Evolutionary conservation across 1,140 invertebrate genomes (phyloP).

Genomic region (Polyergus mexicanus): DNA sequence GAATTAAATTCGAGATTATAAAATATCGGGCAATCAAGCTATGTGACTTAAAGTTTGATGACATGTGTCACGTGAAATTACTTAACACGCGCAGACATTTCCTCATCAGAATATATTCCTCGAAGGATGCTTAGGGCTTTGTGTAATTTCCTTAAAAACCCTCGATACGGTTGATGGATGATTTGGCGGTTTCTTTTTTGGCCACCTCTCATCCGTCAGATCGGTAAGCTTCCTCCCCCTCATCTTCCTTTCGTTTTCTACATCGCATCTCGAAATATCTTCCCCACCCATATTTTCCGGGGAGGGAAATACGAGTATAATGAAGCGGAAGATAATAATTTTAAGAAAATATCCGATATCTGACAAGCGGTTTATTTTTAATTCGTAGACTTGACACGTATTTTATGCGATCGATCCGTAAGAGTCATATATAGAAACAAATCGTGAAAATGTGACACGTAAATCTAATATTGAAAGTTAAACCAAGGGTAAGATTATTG

Average conservation of each 20-base stretch:
- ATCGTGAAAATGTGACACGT: constrained; percentile 22
- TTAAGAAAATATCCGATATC: neutral
- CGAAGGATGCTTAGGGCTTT: neutral
- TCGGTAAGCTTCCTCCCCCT: constrained; percentile 21
- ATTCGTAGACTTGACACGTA: neutral
- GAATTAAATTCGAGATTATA: neutral
- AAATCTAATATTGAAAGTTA: constrained; percentile 18
- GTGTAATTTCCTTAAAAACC: constrained; percentile 60
- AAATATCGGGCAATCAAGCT: neutral
- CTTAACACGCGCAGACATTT: constrained; percentile 27
- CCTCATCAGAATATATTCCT: constrained; percentile 20
- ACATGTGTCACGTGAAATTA: constrained; percentile 63
- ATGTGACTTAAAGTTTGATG: constrained; percentile 11
- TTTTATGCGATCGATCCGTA: neutral
- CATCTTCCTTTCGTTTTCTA: constrained; percentile 25
- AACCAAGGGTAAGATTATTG: constrained; percentile 19
- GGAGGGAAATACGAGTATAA: constrained; percentile 24
- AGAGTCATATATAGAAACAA: constrained; percentile 19
- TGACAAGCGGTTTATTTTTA: neutral
- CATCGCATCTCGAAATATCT: neutral
- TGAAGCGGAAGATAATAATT: constrained; percentile 61
- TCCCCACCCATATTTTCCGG: neutral
- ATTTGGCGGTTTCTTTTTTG: constrained; percentile 59
- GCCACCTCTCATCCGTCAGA: constrained; percentile 50
- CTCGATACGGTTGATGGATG: constrained; percentile 65